These are phyloP conservation scores for Corythornis vintsioides DNA, from an alignment of 2,113 vertebrate genomes.

Conservation along the genomic window DNA sequence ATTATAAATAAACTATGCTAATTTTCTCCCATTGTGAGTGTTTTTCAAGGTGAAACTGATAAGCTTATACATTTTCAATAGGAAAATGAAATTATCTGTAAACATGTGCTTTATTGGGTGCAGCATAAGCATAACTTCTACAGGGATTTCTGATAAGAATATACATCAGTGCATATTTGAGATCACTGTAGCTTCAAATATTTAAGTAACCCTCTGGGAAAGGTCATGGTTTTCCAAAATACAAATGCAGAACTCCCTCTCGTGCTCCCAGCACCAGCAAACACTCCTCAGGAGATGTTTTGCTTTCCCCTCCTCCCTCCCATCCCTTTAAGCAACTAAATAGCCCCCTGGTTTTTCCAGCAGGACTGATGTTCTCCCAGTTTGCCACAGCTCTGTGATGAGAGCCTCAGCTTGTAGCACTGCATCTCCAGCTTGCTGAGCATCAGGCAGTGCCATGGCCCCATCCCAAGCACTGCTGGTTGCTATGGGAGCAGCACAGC, in stretches of 20 bases:
- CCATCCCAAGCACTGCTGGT: not conserved
- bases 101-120: slow-evolving; percentile 12
- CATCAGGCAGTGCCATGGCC: accelerated
- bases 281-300: not conserved
- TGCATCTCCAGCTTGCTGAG: not conserved
- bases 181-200: slow-evolving; percentile 38
- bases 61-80: slow-evolving; percentile 25
- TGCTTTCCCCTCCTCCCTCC: not conserved
- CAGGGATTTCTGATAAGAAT: slow-evolving; percentile 14
- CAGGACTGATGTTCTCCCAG: not conserved
- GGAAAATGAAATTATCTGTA: slow-evolving; percentile 22
- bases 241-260: not conserved
- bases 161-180: slow-evolving; percentile 21
- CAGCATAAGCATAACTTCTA: slow-evolving; percentile 9
- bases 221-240: slow-evolving; percentile 46
- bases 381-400: not conserved
- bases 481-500: not conserved
- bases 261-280: not conserved
- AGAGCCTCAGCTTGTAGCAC: not conserved
- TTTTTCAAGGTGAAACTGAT: slow-evolving; percentile 34
- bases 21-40: not conserved
- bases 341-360: not conserved
- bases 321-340: not conserved
- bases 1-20: not conserved
- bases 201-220: slow-evolving; percentile 63